Evolutionary conservation across 2,888 invertebrate genomes (phyloP).

Genomic region (Geophilus truncorum): DNA sequence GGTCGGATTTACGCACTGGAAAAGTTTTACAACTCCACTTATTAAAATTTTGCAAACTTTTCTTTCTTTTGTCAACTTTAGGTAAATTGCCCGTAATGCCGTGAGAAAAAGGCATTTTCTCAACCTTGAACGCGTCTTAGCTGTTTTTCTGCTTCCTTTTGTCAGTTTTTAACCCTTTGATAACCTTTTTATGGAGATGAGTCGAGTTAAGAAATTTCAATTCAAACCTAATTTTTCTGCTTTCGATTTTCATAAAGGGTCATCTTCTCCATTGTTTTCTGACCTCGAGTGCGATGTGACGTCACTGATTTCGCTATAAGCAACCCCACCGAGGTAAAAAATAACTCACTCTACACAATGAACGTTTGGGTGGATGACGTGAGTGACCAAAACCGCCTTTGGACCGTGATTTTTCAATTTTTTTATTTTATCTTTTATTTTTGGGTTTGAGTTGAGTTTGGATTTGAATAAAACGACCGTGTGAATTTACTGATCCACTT

Average conservation of each 20-base stretch:
- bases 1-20: too few species aligned
- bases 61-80: neutral
- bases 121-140: neutral
- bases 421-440: too few species aligned
- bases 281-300: neutral
- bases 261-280: neutral
- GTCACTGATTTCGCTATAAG: neutral
- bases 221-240: neutral
- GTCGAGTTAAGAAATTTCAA: neutral
- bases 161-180: neutral
- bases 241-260: neutral
- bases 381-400: neutral
- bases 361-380: neutral
- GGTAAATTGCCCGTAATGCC: neutral
- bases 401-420: neutral
- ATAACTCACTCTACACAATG: neutral
- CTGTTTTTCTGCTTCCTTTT: neutral
- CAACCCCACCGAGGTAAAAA: neutral
- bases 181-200: neutral
- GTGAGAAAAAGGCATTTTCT: constrained; percentile 10
- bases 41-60: neutral
- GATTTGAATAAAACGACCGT: too few species aligned
- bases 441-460: too few species aligned
- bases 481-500: neutral
- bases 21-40: too few species aligned